phyloP scores from a whole-genome alignment of 2,797 vertebrate species.

The Selene dorsalis region DNA sequence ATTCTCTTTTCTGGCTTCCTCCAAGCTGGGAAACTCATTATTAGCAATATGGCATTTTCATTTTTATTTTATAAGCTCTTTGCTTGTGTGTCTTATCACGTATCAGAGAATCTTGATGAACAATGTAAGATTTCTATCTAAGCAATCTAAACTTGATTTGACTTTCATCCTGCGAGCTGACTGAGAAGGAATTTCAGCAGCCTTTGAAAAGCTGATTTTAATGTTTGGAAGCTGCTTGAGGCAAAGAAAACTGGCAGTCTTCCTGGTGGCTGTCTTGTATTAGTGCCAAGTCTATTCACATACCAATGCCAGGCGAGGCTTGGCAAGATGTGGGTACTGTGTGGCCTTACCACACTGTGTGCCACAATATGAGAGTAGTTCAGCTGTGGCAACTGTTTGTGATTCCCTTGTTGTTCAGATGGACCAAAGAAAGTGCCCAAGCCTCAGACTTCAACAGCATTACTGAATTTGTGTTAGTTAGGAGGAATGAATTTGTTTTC shows the following conservation, averaged over 20 bases:
- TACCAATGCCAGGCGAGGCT: constrained; percentile 51
- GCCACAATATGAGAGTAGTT: constrained; percentile 47
- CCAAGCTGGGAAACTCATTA: constrained; percentile 54
- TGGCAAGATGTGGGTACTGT: constrained; percentile 43
- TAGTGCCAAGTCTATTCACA: constrained; percentile 57
- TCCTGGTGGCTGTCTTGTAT: constrained; percentile 24
- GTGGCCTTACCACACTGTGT: constrained; percentile 43
- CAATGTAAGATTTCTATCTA: constrained; percentile 26
- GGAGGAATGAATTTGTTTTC: constrained; percentile 4
- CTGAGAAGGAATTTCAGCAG: constrained; percentile 56
- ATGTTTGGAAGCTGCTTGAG: constrained; percentile 36
- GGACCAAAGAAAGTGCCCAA: constrained; percentile 24
- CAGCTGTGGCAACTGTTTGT: constrained; percentile 36
- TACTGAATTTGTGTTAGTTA: constrained; percentile 32
- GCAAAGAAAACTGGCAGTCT: constrained; percentile 44
- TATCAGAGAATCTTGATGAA: constrained; percentile 49
- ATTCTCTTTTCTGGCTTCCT: constrained; percentile 57
- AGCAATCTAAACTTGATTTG: constrained; percentile 21
- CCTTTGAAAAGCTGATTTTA: constrained; percentile 57
- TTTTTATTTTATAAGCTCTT: constrained; percentile 41
- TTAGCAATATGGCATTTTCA: constrained; percentile 49
- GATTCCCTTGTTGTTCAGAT: constrained; percentile 30
- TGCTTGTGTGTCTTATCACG: constrained; percentile 36
- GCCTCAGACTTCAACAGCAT: constrained; percentile 9
- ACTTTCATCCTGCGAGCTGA: constrained; percentile 41